Conservation (phyloP, 2,888 invertebrate species). For the Apamea crenata region DNA sequence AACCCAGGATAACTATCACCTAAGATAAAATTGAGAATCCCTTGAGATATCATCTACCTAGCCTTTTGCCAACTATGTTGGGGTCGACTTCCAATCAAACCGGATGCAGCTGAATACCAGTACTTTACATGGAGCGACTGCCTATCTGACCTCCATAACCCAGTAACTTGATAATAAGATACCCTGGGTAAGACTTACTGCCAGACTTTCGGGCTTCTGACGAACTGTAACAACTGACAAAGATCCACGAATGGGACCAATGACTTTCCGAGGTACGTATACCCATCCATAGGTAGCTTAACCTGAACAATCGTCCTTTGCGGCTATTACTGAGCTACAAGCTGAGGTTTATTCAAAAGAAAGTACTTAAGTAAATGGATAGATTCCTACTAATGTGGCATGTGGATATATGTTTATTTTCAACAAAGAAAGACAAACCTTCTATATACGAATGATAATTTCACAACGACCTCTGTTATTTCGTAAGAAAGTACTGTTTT, state of each 20-base stretch:
- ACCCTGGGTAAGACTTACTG: too few species aligned
- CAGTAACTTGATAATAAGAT: not conserved
- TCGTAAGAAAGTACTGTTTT: conserved; percentile 30
- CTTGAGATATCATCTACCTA: too few species aligned
- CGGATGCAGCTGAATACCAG: too few species aligned
- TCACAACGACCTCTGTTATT: conserved; percentile 40
- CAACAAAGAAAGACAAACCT: conserved; percentile 39
- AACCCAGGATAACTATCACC: not conserved
- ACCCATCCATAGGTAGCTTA: too few species aligned
- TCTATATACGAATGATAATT: conserved; percentile 53
- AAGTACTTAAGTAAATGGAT: conserved; percentile 5
- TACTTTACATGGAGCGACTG: not conserved
- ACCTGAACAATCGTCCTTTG: not conserved
- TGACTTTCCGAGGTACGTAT: too few species aligned
- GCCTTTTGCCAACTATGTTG: too few species aligned
- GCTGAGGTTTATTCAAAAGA: conserved; percentile 2
- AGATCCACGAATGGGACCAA: too few species aligned
- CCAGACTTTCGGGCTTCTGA: too few species aligned
- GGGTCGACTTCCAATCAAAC: not conserved
- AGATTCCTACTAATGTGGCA: not conserved
- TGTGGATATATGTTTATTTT: conserved; percentile 28
- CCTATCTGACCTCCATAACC: not conserved
- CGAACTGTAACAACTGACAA: too few species aligned
- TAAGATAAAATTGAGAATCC: not conserved
- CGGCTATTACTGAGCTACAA: not conserved